Conservation (phyloP, 2,113 vertebrate genomes). For the Apus apus region DNA sequence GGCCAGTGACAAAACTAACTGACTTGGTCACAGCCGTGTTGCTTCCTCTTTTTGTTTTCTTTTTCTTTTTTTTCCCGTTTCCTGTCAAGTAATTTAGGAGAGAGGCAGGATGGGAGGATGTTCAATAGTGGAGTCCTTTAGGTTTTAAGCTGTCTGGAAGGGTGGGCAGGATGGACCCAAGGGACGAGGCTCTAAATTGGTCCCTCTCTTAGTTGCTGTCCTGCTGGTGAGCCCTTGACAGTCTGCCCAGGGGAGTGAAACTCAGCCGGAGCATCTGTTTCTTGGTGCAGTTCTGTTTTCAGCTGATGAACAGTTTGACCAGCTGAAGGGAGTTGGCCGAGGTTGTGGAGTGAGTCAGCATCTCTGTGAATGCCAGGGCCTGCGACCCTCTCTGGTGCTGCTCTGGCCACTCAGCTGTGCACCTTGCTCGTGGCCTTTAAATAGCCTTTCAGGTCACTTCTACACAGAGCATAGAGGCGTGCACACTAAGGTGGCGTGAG, state of each 20-base stretch:
- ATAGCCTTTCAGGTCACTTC: background rate
- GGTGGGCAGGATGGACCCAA: background rate
- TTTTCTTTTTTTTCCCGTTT: background rate
- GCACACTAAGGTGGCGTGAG: background rate
- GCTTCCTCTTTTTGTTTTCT: background rate
- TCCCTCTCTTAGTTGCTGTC: background rate
- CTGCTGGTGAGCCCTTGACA: background rate
- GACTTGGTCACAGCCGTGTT: background rate
- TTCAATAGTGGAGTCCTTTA: background rate
- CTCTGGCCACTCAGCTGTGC: accelerated
- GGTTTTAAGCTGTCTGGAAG: background rate
- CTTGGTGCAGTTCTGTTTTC: constrained; percentile 8
- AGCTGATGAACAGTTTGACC: background rate
- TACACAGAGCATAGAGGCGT: accelerated
- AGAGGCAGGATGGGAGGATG: background rate
- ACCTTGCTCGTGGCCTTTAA: background rate
- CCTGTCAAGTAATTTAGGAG: background rate
- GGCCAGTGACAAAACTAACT: background rate
- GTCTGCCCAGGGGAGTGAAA: background rate
- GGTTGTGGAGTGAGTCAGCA: constrained; percentile 19
- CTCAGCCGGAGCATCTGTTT: background rate
- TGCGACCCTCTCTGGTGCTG: background rate
- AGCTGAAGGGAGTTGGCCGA: background rate
- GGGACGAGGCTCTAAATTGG: accelerated
- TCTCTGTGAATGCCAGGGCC: background rate